Evolutionary conservation across 2,113 vertebrate species (phyloP), one percentile per base, ranked within the genome.

Genomic region (Turnix velox): DNA sequence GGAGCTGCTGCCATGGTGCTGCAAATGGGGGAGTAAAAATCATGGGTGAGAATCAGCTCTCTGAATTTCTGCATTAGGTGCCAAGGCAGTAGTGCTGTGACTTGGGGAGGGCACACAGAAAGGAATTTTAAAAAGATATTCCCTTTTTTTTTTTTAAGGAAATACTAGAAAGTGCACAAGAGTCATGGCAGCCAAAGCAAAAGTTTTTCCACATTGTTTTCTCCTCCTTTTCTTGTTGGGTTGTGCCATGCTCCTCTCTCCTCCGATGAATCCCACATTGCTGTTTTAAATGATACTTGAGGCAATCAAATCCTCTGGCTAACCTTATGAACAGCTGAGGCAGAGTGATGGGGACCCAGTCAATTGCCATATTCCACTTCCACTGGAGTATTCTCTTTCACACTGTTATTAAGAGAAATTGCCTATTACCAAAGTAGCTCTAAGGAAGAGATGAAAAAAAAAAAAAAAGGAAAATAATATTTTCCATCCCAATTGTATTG

Each of bases 401-500:
- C 33, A 23, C 22, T 80, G 75, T 65, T 89, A 76, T 87, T 80
- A 87, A 85, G 75, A 91, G 79, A 86, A 94, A 93, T 85, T 83
- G 59, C 42, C 85, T 86, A 77, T 88, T 95, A 96, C 76, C 28
- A 51, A 85, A 90, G 79, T 43, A 92, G 59, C 69, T 88, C 28
- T 46, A 88, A 88, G 42, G 46, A 69, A 63, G 23, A 5, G 17
- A 10, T 12, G 13, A 19, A 42, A 14, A 61, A 23, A 5, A 25
- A 22, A 18, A 19, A 28, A 45, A 13, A 30, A 10, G 23, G 35
- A n/a, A 28, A 40, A 12, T 27, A 7, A 20, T 28, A 5, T 92
- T 95, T 94, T 90, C 94, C 91, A 86, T 94, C 75, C 80, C 79
- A 77, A 55, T 71, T 88, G 12, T 5, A 14, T 73, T 77, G 80